Percentiles rank a stretch among this genome's conserved stretches.
These are phyloP conservation scores for Myiothlypis coronata DNA, from an alignment of 2,797 vertebrate genomes.

Conservation along the genomic window DNA sequence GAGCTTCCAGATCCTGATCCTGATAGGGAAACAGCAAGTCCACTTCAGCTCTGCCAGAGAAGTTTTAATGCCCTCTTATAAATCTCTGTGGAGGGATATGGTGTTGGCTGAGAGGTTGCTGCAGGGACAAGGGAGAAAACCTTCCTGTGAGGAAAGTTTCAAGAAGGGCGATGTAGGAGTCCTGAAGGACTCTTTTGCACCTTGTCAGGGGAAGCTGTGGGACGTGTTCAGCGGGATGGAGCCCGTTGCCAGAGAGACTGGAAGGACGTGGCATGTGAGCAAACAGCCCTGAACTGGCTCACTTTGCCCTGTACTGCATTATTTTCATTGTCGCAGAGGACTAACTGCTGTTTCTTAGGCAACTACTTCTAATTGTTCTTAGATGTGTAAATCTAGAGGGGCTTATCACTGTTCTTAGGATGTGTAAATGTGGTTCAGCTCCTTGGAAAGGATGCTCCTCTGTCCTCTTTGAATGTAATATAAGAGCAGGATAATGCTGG, in stretches of 20 bases:
- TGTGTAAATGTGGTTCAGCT: neutral
- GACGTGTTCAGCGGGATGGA: neutral
- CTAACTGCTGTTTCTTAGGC: neutral
- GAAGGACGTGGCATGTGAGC: neutral
- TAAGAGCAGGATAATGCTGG: neutral
- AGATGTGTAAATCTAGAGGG: neutral
- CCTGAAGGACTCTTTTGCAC: neutral
- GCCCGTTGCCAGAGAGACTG: neutral
- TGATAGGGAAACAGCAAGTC: neutral
- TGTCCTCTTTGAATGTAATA: neutral
- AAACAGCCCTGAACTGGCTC: neutral
- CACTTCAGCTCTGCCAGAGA: neutral
- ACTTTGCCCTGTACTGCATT: accelerated
- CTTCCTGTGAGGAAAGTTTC: neutral
- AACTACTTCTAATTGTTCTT: neutral
- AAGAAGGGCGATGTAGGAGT: neutral
- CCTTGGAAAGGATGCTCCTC: neutral
- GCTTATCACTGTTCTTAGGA: neutral
- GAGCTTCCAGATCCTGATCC: neutral
- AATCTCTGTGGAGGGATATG: neutral
- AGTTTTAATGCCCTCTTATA: neutral
- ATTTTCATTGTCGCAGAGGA: neutral
- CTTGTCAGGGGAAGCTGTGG: neutral
- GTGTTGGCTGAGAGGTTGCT: neutral
- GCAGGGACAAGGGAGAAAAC: neutral